phyloP scores from a whole-genome alignment of 1,140 invertebrate genomes.

The Theocolax elegans region DNA sequence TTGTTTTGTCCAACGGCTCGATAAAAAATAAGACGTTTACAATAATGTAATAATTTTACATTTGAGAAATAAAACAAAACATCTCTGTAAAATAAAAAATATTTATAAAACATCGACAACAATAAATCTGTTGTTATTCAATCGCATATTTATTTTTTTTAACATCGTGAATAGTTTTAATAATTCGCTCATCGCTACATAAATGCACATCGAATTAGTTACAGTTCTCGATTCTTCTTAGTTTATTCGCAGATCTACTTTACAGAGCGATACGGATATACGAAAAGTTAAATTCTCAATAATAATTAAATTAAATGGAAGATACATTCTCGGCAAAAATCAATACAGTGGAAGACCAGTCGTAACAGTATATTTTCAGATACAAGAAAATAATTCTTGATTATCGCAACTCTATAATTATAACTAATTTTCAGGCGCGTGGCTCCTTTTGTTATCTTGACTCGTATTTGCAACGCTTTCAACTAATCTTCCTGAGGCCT shows the following conservation, averaged over 20 bases:
- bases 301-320: conserved; percentile 16
- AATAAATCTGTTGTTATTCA: conserved; percentile 14
- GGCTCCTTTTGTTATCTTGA: not conserved
- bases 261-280: not conserved
- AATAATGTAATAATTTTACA: conserved; percentile 7
- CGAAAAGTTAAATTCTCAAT: conserved; percentile 20
- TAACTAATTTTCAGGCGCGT: conserved; percentile 1
- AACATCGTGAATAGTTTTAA: too few species aligned
- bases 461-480: not conserved
- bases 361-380: conserved; percentile 20
- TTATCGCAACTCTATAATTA: conserved; percentile 15
- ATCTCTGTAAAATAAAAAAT: conserved; percentile 5
- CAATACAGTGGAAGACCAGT: conserved; percentile 41
- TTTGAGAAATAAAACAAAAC: conserved; percentile 13
- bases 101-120: conserved; percentile 29
- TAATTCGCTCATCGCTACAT: conserved; percentile 8
- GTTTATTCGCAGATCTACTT: not conserved
- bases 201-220: conserved; percentile 26
- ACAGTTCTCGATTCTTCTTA: not conserved
- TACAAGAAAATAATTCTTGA: conserved; percentile 28
- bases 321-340: conserved; percentile 14
- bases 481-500: conserved; percentile 16
- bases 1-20: conserved; percentile 7
- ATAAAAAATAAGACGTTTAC: conserved; percentile 16
- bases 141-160: not conserved